Percentiles rank a stretch among this genome's conserved stretches.
Conservation (phyloP, 2,113 vertebrate genomes). For the Myotis brandtii region DNA sequence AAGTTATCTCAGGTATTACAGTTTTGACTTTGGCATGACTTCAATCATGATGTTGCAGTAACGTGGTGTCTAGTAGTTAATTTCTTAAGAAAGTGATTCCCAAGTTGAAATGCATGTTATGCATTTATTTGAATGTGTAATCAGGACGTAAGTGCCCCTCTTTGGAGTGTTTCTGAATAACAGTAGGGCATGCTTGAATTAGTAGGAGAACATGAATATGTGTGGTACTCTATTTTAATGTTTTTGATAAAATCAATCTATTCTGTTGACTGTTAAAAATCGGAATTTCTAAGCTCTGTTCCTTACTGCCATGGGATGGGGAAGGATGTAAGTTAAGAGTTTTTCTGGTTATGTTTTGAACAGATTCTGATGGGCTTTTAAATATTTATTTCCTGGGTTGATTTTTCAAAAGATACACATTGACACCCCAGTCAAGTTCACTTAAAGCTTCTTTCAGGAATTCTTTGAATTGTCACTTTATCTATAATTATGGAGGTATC, state of each 20-base stretch:
- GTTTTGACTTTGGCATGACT: conserved; percentile 68
- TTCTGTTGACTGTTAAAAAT: conserved; percentile 63
- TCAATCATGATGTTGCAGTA: conserved; percentile 67
- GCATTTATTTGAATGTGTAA: conserved; percentile 82
- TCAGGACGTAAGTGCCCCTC: conserved; percentile 79
- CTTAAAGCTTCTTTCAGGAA: conserved; percentile 11
- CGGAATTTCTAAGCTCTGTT: conserved; percentile 54
- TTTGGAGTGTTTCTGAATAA: conserved; percentile 80
- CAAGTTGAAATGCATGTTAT: conserved; percentile 77
- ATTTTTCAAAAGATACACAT: conserved; percentile 49
- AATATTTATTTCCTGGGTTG: conserved; percentile 51
- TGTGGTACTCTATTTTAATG: conserved; percentile 74
- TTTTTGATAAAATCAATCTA: conserved; percentile 1
- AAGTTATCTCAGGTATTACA: conserved; percentile 52
- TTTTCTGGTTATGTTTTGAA: conserved; percentile 41
- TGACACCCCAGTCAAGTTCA: neutral
- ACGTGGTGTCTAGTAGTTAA: conserved; percentile 70
- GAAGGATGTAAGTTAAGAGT: neutral
- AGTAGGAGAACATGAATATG: conserved; percentile 79
- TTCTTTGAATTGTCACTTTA: conserved; percentile 14
- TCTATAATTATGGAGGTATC: neutral
- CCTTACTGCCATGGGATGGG: neutral
- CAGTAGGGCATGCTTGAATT: conserved; percentile 80
- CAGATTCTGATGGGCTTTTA: conserved; percentile 30
- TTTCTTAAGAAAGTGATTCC: conserved; percentile 76